Conservation (phyloP, 2,888 invertebrate genomes). For the Alitta virens region DNA sequence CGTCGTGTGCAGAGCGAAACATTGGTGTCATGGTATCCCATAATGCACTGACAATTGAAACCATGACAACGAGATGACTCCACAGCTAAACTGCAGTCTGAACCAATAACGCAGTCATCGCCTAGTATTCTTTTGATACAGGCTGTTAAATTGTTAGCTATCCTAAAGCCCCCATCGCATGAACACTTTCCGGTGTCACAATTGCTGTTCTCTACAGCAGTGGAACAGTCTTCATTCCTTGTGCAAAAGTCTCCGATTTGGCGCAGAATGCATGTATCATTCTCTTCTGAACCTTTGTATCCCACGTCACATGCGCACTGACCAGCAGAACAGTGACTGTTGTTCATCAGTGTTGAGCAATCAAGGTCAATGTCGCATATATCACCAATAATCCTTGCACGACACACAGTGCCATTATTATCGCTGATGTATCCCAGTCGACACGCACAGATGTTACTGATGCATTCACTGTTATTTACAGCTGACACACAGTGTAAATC, state of each 20-base stretch:
- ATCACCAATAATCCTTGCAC: conserved; percentile 1
- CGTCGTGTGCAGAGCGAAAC: background rate
- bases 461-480: conserved; percentile 2
- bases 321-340: background rate
- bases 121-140: background rate
- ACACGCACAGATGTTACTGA: background rate
- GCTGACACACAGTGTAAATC: conserved; percentile 3
- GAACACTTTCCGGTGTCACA: background rate
- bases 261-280: background rate
- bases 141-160: background rate
- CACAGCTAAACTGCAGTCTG: background rate
- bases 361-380: background rate
- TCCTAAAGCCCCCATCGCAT: background rate
- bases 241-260: background rate
- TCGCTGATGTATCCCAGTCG: background rate
- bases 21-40: background rate
- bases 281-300: background rate
- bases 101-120: background rate
- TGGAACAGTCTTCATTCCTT: background rate
- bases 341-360: background rate
- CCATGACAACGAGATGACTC: background rate
- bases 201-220: background rate
- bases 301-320: background rate
- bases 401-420: background rate
- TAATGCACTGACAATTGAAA: background rate